A percentile compares a stretch with the other conserved stretches of the same genome.
These are phyloP conservation scores for Epiperipatus broadwayi DNA, from an alignment of 2,888 invertebrate genomes.

Conservation along the genomic window DNA sequence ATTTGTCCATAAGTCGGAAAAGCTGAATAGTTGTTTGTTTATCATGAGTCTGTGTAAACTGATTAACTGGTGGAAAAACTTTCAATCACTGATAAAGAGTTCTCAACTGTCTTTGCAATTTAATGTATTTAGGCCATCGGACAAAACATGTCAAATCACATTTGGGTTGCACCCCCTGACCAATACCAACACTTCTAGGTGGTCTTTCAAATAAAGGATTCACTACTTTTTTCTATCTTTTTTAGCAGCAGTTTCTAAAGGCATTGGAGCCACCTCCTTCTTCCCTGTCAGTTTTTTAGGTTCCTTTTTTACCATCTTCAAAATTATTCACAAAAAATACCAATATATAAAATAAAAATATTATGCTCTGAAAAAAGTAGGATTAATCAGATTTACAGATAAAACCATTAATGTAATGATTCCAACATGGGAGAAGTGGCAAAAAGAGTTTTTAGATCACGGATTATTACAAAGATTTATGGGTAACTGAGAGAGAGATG, in stretches of 20 bases:
- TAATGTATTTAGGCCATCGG: slow-evolving; percentile 97
- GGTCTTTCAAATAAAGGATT: slow-evolving; percentile 96
- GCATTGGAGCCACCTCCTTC: slow-evolving; percentile 84
- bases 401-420: no score
- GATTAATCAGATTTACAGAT: no score
- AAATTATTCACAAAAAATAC: no score
- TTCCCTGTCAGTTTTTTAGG: no score
- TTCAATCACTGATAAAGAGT: slow-evolving; percentile 88
- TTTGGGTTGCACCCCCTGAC: slow-evolving; percentile 94
- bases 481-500: no score
- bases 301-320: no score
- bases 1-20: slow-evolving; percentile 91
- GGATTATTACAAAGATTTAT: no score
- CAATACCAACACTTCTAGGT: slow-evolving; percentile 91
- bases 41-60: slow-evolving; percentile 87
- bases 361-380: no score
- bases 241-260: slow-evolving; percentile 65
- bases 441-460: no score
- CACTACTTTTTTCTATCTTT: slow-evolving; percentile 72
- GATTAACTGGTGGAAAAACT: slow-evolving; percentile 96
- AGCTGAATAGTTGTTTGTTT: slow-evolving; percentile 90
- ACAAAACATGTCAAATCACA: slow-evolving; percentile 94
- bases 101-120: slow-evolving; percentile 88
- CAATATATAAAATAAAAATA: no score
- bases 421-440: no score